Evolutionary conservation across 2,113 vertebrate genomes (phyloP), one percentile per base, ranked within the genome.

Genomic region (Atlantisia rogersi): DNA sequence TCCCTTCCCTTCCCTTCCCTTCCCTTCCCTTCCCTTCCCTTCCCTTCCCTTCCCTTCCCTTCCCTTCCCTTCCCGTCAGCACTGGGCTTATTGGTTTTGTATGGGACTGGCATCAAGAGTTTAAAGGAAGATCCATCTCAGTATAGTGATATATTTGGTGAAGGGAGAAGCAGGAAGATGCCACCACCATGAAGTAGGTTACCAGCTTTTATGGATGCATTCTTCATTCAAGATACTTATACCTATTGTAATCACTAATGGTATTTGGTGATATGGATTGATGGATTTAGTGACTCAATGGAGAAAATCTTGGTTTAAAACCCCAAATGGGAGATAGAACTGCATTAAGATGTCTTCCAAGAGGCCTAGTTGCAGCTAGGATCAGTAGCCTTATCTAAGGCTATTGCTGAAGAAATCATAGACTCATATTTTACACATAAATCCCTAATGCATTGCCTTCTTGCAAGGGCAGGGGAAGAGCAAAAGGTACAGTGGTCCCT

Each of bases 131-230:
- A 44, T 46, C 6, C 13, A 80, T 5, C 6, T 62, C 39, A 42
- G 5, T 28, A 25, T 19, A 15, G 16, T 32, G 17, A 11, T 29
- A 0, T 20, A 3, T 60, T 71, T 31, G 2, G 3, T 42, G 42
- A 5, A 5, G 5, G 18, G 12, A 65, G 8, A 64, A 78, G 6
- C 8, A 40, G n/a, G 20, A n/a, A 62, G 20, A 67, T 0, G 2
- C 8, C 9, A 63, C 6, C 63, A 0, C 11, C 14, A 18, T 14
- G 12, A 35, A 42, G 26, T 2, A 53, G 8, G 4, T 3, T 60
- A 39, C 6, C 17, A 82, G 29, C 48, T 74, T 68, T 65, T 71
- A 77, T 40, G 5, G 29, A 62, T 29, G 3, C 1, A 25, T 62
- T 76, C 39, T 52, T 83, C 73, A 24, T 39, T 73, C 35, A 53